Base-by-base conservation (phyloP, 2,888 invertebrate species). In the Homarus gammarus region DNA sequence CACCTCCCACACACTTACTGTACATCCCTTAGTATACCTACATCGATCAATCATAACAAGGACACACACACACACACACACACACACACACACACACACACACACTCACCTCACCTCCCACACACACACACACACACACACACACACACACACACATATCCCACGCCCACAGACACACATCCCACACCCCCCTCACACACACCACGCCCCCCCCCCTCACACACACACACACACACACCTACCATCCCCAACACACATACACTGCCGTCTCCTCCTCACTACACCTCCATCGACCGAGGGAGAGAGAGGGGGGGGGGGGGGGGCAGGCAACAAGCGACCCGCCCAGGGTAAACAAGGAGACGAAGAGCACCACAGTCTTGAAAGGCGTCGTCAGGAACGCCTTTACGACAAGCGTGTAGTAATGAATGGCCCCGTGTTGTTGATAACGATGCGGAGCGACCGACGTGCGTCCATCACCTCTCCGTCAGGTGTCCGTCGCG, bases 341-440 rank as follows among this genome's bases (percentile, higher is more conserved):
- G n/a, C 31, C 44, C 49, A 5, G 8, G 3, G 15, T 18, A 36
- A n/a, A 36, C 73, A 78, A 49, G 31, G 51, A 27, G 44, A 77
- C 27, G 12, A 49, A 18, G 3, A 44, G 49, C 15, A 78, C 22
- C 6, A 12, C 36, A 22, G 33, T n/a, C n/a, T n/a, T n/a, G n/a
- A n/a, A 33, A 68, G 68, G 12, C 31, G 33, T 12, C 27, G 72
- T 12, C 15, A 22, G 22, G 56, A 18, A 56, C 12, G 18, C 56
- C 22, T 44, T 56, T 12, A 22, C 22, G 56, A 2, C 3, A 22
- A 56, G 22, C 56, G 31, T n/a, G 44, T 15, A 31, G 49, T 77
- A 33, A 77, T 77, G 77, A 77, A 77, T 77, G 49, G 44, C n/a
- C 77, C 44, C 31, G 44, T 31, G 44, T 77, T 77, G 56, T 77